Conservation (phyloP, 2,113 vertebrate species). For the Anarhynchus alexandrinus region DNA sequence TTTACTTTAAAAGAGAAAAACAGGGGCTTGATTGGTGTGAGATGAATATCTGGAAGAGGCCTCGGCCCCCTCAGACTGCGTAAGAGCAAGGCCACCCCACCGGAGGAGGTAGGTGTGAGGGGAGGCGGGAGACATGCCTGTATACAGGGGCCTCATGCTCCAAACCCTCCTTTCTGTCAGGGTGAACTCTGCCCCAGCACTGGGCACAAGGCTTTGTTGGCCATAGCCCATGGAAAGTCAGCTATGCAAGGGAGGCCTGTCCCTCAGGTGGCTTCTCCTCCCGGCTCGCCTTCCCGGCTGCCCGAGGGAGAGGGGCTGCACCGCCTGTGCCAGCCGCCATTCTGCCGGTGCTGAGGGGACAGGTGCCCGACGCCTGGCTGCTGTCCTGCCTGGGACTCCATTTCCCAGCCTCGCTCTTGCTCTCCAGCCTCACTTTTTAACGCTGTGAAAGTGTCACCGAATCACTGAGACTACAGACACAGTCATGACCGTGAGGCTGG, state of each 20-base stretch:
- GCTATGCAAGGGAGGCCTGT: rapidly evolving
- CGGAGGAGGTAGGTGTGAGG: neutral
- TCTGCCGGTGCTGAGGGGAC: neutral
- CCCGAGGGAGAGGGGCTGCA: neutral
- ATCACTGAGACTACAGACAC: neutral
- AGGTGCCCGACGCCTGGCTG: neutral
- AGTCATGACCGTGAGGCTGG: rapidly evolving
- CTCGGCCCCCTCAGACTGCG: rapidly evolving
- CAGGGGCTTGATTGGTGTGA: rapidly evolving
- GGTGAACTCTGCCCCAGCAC: rapidly evolving
- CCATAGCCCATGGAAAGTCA: rapidly evolving
- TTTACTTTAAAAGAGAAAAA: neutral
- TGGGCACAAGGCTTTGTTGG: neutral
- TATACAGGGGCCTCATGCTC: rapidly evolving
- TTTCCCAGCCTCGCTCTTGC: neutral
- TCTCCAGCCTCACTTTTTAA: neutral
- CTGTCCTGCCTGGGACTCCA: neutral
- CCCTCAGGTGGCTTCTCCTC: neutral
- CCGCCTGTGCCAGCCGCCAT: rapidly evolving
- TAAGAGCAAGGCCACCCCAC: neutral
- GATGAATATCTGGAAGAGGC: neutral
- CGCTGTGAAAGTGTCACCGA: neutral
- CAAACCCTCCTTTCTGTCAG: rapidly evolving
- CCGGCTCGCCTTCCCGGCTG: rapidly evolving
- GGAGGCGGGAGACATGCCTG: neutral